Base-by-base conservation (phyloP, 2,888 invertebrate genomes). In the Spisula solida region DNA sequence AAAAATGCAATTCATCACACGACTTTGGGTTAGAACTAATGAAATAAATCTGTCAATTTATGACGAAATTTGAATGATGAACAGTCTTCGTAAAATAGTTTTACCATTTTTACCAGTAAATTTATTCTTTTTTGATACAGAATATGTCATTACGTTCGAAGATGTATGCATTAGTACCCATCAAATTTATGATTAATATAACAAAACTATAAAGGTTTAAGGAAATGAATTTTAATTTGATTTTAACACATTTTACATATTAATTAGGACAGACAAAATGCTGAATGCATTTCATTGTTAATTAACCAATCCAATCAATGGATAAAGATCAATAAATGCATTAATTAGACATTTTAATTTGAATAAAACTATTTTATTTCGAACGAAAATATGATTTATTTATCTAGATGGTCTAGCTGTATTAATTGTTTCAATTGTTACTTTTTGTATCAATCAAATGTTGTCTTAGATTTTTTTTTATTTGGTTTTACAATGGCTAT, bases 31-130 rank as follows among this genome's bases (percentile, higher is more conserved):
- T 88, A 88, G 84, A 88, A 87, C 78, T 87, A 34, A 48, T 82
- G 86, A 85, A 85, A 88, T 91, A 88, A 91, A 91, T 81, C 88
- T 91, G 91, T 90, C 91, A 91, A 90, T 90, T 81, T 85, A 48
- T 75, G 90, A 66, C 80, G 56, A 83, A 83, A 82, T 31, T 79
- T 87, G 90, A 90, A 88, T 90, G 91, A 91, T 88, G 85, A 82
- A 91, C 87, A 87, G 85, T 80, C 85, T 81, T n/a, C 56, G 83
- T 90, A 83, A 88, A 41, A 90, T 82, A 79, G 81, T 88, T 90
- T 88, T 87, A 87, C 83, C 51, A 81, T 87, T 91, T 90, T 91
- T 91, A 79, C 85, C 87, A 85, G 90, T 89, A 91, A 90, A 91
- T 88, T 88, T 91, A 89, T 90, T 87, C 82, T 87, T 85, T 82